Evolutionary conservation across 2,797 vertebrate species (phyloP).

Genomic region (Phrynocephalus guinanensis): DNA sequence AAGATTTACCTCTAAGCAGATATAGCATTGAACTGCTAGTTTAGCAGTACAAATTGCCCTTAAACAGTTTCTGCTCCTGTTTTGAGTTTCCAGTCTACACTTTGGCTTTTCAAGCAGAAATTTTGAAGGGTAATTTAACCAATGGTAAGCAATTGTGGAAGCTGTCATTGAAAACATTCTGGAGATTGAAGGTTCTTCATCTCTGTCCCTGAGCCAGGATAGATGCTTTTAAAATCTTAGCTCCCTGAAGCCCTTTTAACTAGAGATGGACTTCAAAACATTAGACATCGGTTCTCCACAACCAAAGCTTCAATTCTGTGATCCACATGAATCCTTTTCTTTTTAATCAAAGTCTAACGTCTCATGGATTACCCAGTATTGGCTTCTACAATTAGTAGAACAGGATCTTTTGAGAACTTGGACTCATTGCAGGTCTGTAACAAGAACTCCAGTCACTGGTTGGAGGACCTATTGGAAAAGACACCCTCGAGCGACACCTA

Average conservation of each 20-base stretch:
- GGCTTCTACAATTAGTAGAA: neutral
- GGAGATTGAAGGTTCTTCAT: neutral
- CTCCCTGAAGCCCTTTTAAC: neutral
- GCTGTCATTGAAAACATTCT: neutral
- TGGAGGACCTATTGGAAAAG: too few relatives aligned
- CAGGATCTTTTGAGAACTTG: neutral
- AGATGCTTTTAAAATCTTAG: neutral
- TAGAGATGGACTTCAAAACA: too few relatives aligned
- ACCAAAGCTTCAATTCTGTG: neutral
- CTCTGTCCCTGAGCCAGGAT: neutral
- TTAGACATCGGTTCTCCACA: neutral
- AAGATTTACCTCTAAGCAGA: neutral
- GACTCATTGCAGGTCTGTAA: too few relatives aligned
- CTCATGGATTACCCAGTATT: neutral
- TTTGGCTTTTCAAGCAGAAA: too few relatives aligned
- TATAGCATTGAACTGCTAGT: neutral
- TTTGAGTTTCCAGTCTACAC: too few relatives aligned
- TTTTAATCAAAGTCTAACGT: neutral
- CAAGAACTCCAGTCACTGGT: too few relatives aligned
- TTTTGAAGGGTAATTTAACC: too few relatives aligned
- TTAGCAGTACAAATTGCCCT: neutral
- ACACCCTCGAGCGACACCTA: too few relatives aligned
- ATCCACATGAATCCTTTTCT: neutral
- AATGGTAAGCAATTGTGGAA: neutral
- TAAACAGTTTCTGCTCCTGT: neutral